phyloP scores from a whole-genome alignment of 1,140 invertebrate genomes.

The Leucophenga varia region DNA sequence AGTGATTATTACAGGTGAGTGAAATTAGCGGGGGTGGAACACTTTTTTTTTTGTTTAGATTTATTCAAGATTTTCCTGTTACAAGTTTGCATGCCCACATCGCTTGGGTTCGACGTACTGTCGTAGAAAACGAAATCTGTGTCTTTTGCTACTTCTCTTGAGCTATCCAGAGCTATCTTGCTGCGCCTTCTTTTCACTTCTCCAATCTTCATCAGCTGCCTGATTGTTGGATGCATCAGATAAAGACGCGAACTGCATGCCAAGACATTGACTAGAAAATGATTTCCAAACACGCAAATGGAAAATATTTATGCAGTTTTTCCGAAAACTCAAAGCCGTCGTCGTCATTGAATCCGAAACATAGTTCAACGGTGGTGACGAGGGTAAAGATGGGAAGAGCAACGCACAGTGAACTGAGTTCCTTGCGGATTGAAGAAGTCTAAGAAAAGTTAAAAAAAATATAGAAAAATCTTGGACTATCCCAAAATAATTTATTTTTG shows the following conservation, averaged over 20 bases:
- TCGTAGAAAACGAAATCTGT: not conserved
- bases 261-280: slow-evolving; percentile 55
- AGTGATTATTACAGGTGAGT: slow-evolving; percentile 96
- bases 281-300: slow-evolving; percentile 52
- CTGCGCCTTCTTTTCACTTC: too few relatives aligned
- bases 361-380: not conserved
- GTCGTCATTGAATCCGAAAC: slow-evolving; percentile 29
- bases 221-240: slow-evolving; percentile 40
- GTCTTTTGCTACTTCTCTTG: not conserved
- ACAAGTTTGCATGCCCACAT: not conserved
- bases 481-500: too few relatives aligned
- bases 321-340: slow-evolving; percentile 15
- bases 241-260: slow-evolving; percentile 48
- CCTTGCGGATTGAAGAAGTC: too few relatives aligned
- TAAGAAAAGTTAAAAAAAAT: too few relatives aligned
- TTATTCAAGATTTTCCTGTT: too few relatives aligned
- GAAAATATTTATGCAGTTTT: slow-evolving; percentile 41
- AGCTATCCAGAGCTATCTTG: not conserved
- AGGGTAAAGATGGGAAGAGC: too few relatives aligned
- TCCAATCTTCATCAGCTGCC: too few relatives aligned
- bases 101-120: not conserved
- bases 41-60: too few relatives aligned
- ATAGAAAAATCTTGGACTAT: too few relatives aligned
- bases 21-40: too few relatives aligned
- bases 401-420: not conserved